Percentiles rank a stretch among this genome's conserved stretches.
These are phyloP conservation scores for Actinia tenebrosa DNA, from an alignment of 64 coral and sea anemone species.

Conservation along the genomic window DNA sequence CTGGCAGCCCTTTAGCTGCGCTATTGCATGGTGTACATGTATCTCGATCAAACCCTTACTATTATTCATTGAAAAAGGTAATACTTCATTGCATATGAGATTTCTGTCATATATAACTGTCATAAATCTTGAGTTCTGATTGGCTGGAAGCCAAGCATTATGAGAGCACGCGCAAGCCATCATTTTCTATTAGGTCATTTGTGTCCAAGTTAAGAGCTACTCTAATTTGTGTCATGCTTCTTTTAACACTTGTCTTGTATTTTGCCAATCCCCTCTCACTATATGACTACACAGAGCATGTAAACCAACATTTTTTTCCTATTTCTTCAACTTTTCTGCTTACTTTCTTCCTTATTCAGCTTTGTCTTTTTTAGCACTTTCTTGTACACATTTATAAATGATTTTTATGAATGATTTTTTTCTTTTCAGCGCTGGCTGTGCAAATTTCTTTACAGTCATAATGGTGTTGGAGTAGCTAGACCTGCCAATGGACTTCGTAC, in stretches of 20 bases:
- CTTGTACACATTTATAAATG: no score
- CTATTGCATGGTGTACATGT: conserved; percentile 49
- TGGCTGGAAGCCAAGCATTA: no score
- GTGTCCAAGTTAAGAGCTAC: no score
- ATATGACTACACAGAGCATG: no score
- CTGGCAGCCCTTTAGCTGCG: conserved; percentile 73
- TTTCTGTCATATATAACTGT: no score
- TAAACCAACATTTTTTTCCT: no score
- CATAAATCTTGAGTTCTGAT: no score
- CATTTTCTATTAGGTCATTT: no score
- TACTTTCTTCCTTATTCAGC: not conserved
- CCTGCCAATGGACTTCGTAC: conserved; percentile 62
- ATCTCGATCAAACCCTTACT: conserved; percentile 56
- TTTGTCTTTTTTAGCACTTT: not conserved
- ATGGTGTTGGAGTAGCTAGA: conserved; percentile 36
- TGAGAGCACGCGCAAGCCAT: no score
- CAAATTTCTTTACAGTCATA: conserved; percentile 65
- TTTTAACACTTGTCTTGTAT: no score
- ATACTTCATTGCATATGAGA: not conserved
- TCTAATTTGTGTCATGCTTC: no score
- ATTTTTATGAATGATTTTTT: not conserved
- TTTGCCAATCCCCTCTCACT: no score
- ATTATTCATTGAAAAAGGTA: conserved; percentile 86
- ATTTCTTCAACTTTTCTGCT: not conserved
- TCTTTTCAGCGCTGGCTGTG: conserved; percentile 70